These are phyloP conservation scores for Drosophila sp. DNA, from an alignment of 1,140 invertebrate genomes.

Conservation along the genomic window DNA sequence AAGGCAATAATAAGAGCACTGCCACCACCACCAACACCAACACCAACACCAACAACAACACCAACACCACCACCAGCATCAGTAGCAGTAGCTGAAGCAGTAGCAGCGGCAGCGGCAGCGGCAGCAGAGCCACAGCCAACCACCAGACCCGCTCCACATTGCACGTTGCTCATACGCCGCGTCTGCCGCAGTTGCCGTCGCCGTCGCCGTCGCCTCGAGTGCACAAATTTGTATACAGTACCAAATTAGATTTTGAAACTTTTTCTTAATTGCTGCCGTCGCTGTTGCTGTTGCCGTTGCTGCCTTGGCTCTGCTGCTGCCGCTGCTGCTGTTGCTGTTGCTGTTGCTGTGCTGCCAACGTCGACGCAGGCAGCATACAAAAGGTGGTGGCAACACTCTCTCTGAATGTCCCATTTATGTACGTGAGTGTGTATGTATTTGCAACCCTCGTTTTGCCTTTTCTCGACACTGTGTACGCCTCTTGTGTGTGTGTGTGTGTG, in stretches of 20 bases:
- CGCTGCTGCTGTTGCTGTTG: conserved; percentile 16
- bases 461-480: conserved; percentile 7
- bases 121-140: conserved; percentile 36
- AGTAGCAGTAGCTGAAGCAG: not conserved
- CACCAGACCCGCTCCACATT: conserved; percentile 41
- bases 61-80: conserved; percentile 18
- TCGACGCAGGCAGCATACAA: conserved; percentile 52
- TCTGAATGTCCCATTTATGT: conserved; percentile 49
- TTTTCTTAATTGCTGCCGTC: conserved; percentile 80
- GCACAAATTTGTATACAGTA: conserved; percentile 84
- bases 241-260: conserved; percentile 84
- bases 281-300: not conserved
- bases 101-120: conserved; percentile 12
- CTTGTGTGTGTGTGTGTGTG: conserved; percentile 2
- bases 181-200: conserved; percentile 34
- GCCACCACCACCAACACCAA: conserved; percentile 28
- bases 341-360: conserved; percentile 17
- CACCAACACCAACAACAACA: conserved; percentile 22
- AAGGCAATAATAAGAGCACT: conserved; percentile 2
- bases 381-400: conserved; percentile 81
- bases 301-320: conserved; percentile 1
- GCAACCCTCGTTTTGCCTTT: conserved; percentile 66
- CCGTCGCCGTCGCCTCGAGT: conserved; percentile 62
- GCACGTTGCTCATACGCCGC: conserved; percentile 38
- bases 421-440: conserved; percentile 34